These are phyloP conservation scores for Enteromius viviparus DNA, from an alignment of 2,797 vertebrate genomes.

Conservation along the genomic window DNA sequence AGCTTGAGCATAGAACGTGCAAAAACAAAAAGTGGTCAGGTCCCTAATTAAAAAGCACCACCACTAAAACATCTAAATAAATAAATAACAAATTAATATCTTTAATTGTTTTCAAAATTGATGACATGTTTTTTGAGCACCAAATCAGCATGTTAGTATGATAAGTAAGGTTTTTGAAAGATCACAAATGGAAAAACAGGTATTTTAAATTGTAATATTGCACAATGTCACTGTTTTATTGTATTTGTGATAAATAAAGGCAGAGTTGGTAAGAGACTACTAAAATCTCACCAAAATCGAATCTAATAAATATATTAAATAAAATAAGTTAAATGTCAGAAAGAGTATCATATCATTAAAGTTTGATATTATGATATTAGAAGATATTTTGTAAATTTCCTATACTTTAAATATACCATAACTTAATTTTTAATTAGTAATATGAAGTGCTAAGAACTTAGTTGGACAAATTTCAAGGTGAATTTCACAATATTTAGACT, in stretches of 20 bases:
- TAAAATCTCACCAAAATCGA: background rate
- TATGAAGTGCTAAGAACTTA: background rate
- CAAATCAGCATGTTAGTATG: background rate
- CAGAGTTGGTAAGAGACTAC: background rate
- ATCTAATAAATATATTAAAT: background rate
- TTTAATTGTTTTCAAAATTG: background rate
- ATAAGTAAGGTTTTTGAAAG: background rate
- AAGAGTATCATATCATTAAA: no score
- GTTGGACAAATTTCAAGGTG: background rate
- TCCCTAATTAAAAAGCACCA: background rate
- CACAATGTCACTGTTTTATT: background rate
- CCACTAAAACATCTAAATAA: background rate
- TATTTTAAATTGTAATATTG: conserved; percentile 1
- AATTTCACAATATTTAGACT: background rate
- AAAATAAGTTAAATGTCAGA: background rate
- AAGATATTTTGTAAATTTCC: background rate
- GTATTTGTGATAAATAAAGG: background rate
- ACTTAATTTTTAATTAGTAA: background rate
- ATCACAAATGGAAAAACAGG: background rate
- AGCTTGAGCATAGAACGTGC: background rate
- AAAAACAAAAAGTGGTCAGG: background rate
- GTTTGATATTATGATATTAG: no score
- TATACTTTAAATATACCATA: background rate
- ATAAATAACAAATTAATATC: background rate
- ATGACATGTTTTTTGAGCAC: background rate